phyloP scores from a whole-genome alignment of 2,888 invertebrate genomes.

The Sipha maydis region DNA sequence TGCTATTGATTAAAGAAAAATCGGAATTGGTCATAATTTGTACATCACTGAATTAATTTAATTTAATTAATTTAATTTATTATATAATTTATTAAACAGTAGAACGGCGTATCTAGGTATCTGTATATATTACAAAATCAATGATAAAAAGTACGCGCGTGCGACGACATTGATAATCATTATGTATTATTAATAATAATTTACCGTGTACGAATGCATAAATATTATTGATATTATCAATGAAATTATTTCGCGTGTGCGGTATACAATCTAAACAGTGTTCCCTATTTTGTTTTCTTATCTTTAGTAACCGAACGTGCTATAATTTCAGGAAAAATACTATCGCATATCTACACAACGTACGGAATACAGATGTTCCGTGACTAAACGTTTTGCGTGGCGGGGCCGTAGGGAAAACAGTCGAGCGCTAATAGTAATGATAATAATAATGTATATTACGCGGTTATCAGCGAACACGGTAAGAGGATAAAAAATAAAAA shows the following conservation, averaged over 20 bases:
- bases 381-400: neutral
- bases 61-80: no score
- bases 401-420: neutral
- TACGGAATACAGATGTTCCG: neutral
- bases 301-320: constrained; percentile 35
- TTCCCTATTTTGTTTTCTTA: constrained; percentile 5
- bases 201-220: no score
- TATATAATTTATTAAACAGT: no score
- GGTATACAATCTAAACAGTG: neutral
- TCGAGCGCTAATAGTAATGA: neutral
- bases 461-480: neutral
- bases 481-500: neutral
- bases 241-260: neutral
- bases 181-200: no score
- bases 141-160: no score
- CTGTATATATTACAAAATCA: no score
- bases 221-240: no score
- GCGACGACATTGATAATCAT: no score
- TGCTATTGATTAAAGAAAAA: no score
- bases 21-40: no score
- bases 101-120: no score
- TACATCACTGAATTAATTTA: no score
- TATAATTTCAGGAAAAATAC: constrained; percentile 16
- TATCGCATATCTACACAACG: neutral
- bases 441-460: neutral